Evolutionary conservation across 2,113 vertebrate species (phyloP).

Genomic region (Lepidothrix coronata): DNA sequence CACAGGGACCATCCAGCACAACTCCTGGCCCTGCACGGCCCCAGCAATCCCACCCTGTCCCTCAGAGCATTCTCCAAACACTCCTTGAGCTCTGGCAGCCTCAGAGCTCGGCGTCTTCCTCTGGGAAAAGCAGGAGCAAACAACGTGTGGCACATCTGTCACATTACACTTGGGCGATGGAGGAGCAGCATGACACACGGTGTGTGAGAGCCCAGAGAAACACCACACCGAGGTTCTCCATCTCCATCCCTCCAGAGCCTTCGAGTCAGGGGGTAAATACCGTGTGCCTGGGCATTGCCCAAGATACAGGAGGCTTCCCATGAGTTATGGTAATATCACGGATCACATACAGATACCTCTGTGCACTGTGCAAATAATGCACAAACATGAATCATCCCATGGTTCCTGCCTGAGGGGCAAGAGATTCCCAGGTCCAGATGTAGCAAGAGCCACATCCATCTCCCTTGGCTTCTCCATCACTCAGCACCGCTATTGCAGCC

Average conservation of each 20-base stretch:
- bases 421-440: neutral
- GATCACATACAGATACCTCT: neutral
- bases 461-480: neutral
- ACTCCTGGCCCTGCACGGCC: neutral
- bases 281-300: neutral
- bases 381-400: neutral
- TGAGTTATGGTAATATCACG: neutral
- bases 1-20: neutral
- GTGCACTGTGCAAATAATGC: neutral
- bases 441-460: neutral
- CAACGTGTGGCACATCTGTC: neutral
- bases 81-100: neutral
- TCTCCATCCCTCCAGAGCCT: neutral
- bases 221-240: neutral
- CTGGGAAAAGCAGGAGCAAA: neutral
- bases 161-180: accelerated
- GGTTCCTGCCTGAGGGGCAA: neutral
- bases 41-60: neutral
- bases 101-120: accelerated
- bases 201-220: neutral
- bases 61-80: neutral
- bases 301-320: neutral
- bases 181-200: neutral
- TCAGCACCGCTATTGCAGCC: neutral
- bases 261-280: neutral